These are phyloP conservation scores for Lordiphosa clarofinis DNA, from an alignment of 1,140 invertebrate species.

Conservation along the genomic window DNA sequence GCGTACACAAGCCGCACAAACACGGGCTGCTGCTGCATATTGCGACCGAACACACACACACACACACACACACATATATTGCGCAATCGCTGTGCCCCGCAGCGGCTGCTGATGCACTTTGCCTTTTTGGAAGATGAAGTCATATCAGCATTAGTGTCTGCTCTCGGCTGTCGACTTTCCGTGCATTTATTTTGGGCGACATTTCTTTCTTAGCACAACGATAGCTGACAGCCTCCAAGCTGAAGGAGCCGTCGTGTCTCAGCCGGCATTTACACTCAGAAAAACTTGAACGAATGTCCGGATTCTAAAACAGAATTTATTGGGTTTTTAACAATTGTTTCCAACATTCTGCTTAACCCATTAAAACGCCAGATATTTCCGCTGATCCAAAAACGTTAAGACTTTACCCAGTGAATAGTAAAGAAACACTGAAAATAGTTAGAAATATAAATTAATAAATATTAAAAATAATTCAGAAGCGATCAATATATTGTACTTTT, in stretches of 20 bases:
- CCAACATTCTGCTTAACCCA: too few relatives aligned
- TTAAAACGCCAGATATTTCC: too few relatives aligned
- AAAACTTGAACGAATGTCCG: too few relatives aligned
- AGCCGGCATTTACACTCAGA: conserved; percentile 26
- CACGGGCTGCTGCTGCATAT: conserved; percentile 4
- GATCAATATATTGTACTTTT: too few relatives aligned
- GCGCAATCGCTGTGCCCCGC: conserved; percentile 46
- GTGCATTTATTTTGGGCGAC: conserved; percentile 35
- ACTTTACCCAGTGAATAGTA: too few relatives aligned
- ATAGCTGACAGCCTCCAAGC: conserved; percentile 8
- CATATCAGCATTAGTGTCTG: conserved; percentile 74
- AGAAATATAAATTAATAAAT: too few relatives aligned
- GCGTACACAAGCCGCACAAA: conserved; percentile 36
- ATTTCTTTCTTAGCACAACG: conserved; percentile 38
- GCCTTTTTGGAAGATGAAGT: conserved; percentile 63
- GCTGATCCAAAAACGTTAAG: too few relatives aligned
- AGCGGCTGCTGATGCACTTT: conserved; percentile 49
- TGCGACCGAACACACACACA: conserved; percentile 24
- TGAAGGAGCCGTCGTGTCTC: conserved; percentile 12
- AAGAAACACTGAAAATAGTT: too few relatives aligned
- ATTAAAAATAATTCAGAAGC: too few relatives aligned
- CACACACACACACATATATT: conserved; percentile 35
- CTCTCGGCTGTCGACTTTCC: conserved; percentile 35
- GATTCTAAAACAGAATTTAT: too few relatives aligned
- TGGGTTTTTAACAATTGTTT: too few relatives aligned